A percentile compares a stretch with the other conserved stretches of the same genome.
Evolutionary conservation across 2,888 invertebrate species (phyloP).

Genomic region (Baccha elongata): DNA sequence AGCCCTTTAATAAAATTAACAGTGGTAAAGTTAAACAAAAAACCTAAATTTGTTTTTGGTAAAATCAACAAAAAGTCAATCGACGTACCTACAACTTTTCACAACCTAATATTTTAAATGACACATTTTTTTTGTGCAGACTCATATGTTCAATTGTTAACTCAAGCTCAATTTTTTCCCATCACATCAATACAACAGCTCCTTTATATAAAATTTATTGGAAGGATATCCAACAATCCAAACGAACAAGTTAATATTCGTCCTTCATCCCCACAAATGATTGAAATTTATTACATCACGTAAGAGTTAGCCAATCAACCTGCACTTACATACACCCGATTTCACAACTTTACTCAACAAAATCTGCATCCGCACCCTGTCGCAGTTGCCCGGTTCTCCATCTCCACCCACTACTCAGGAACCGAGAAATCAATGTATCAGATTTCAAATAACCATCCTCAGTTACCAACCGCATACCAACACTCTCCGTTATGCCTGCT

Average conservation of each 20-base stretch:
- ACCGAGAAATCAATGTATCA: constrained; percentile 31
- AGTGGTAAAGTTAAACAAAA: too few species aligned
- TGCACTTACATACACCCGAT: constrained; percentile 9
- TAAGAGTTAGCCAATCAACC: constrained; percentile 67
- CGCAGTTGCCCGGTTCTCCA: constrained; percentile 9
- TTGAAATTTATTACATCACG: constrained; percentile 72
- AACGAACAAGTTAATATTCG: constrained; percentile 62
- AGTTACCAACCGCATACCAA: constrained; percentile 24
- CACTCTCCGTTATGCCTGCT: background rate
- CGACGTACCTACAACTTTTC: too few species aligned
- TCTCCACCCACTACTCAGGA: background rate
- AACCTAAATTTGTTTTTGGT: too few species aligned
- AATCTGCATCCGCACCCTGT: constrained; percentile 14
- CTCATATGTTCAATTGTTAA: too few species aligned
- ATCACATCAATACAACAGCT: too few species aligned
- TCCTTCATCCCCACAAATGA: constrained; percentile 61
- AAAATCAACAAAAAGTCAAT: too few species aligned
- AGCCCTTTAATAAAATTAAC: too few species aligned
- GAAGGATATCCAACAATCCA: background rate
- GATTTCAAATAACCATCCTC: constrained; percentile 21
- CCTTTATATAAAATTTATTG: too few species aligned
- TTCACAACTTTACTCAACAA: background rate
- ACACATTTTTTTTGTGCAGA: too few species aligned
- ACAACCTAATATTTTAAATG: too few species aligned
- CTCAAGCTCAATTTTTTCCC: too few species aligned